phyloP scores from a whole-genome alignment of 64 coral and sea anemone genomes.

The Montipora capricornis region DNA sequence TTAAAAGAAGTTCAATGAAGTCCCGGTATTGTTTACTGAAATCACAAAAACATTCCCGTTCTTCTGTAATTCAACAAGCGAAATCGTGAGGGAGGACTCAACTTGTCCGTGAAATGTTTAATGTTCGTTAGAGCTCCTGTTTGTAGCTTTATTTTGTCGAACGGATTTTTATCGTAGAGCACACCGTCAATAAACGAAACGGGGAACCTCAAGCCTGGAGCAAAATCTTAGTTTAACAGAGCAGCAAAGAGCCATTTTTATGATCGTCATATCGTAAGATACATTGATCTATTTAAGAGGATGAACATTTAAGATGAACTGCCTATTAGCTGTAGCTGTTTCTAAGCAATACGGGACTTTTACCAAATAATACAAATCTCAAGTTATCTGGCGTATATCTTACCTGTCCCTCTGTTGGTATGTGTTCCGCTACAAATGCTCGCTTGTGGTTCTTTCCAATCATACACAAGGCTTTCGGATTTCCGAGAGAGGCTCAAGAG shows the following conservation, averaged over 20 bases:
- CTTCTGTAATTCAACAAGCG: background rate
- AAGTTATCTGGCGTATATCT: background rate
- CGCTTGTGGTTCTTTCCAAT: background rate
- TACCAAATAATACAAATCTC: background rate
- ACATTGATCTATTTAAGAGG: background rate
- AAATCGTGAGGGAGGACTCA: background rate
- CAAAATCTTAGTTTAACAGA: background rate
- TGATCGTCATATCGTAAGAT: background rate
- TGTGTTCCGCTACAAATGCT: background rate
- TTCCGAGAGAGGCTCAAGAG: conserved; percentile 22
- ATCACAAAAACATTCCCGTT: background rate
- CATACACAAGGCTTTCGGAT: conserved; percentile 5
- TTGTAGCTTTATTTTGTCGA: background rate
- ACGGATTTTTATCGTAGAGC: too few relatives aligned
- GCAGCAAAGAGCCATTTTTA: background rate
- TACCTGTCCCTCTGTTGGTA: background rate
- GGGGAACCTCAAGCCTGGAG: background rate
- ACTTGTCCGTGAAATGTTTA: background rate
- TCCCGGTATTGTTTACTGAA: background rate
- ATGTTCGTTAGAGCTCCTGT: too few relatives aligned
- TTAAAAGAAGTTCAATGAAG: conserved; percentile 11
- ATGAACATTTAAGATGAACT: background rate
- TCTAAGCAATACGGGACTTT: background rate
- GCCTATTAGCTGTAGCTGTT: background rate
- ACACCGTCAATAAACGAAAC: background rate